Base-by-base conservation (phyloP, 1,140 invertebrate genomes). In the Telenomus remus region DNA sequence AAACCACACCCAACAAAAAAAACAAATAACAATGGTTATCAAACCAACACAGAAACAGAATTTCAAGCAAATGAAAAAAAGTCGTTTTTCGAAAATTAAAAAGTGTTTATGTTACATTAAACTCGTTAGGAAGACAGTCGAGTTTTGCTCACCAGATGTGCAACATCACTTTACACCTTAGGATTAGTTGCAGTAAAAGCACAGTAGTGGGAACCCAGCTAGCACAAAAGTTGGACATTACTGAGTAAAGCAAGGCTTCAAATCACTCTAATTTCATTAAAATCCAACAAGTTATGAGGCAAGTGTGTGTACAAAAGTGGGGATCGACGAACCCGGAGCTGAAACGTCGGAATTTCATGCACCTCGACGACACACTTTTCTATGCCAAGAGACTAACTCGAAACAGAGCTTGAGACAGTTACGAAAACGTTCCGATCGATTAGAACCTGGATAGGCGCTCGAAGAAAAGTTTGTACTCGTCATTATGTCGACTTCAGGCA, bases 101-200 rank as follows among this genome's bases (percentile, higher is more conserved):
- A 64, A 16, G 42, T 35, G n/a, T 60, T 59, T 51, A 2, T 46
- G 19, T 16, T 5, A 42, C n/a, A 15, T n/a, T 47, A 47, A 34
- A 48, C 34, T 10, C 42, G 19, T 64, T 59, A 51, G 39, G 49
- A 73, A 65, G 43, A 60, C 44, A 60, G 49, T 61, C 50, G 55
- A 66, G 44, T 64, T 59, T 19, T 59, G 44, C 10, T 65, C 69
- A 64, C 60, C 60, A 72, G 69, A 72, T 72, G 60, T 54, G 60
- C 60, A 73, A 65, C 49, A 73, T 65, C 70, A 66, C 70, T 39
- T 60, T 54, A 73, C 70, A 65, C 70, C 14, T 61, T 64, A 73
- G 70, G 61, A 59, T 60, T 73, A 73, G 70, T 60, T 33, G 60
- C 55, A 68, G 60, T 73, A 65, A 59, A 49, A 65, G 71, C 71